phyloP scores from a whole-genome alignment of 2,797 vertebrate genomes.

The Coreius guichenoti region DNA sequence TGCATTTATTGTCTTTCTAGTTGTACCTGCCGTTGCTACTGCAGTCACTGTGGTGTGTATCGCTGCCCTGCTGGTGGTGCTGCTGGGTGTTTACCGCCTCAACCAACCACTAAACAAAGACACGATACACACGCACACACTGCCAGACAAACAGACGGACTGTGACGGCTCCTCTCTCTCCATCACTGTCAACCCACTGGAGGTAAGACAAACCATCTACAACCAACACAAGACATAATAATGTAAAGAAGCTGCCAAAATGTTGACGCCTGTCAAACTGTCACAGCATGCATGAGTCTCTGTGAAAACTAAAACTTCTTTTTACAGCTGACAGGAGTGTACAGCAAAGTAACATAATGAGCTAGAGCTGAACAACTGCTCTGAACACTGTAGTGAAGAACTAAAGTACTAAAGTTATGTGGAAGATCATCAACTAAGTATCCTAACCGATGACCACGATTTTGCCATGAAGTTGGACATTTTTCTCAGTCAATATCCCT shows the following conservation, averaged over 20 bases:
- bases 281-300: constrained; percentile 6
- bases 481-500: not conserved
- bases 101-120: constrained; percentile 84
- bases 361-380: not conserved
- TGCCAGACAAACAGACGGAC: constrained; percentile 82
- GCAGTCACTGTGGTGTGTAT: constrained; percentile 88
- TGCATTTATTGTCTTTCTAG: constrained; percentile 67
- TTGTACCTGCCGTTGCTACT: constrained; percentile 85
- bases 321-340: constrained; percentile 5
- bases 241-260: constrained; percentile 23
- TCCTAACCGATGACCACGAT: not conserved
- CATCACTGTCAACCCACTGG: constrained; percentile 96
- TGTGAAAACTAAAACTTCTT: not conserved
- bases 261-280: constrained; percentile 28
- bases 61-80: constrained; percentile 85
- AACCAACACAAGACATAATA: not conserved
- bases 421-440: too few species aligned
- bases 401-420: not conserved
- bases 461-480: not conserved
- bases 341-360: not conserved
- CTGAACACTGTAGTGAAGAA: not conserved
- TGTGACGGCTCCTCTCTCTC: constrained; percentile 92
- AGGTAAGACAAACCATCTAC: constrained; percentile 75
- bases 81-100: constrained; percentile 87
- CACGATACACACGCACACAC: constrained; percentile 73